Conservation (phyloP, 1,140 invertebrate species). For the Wiebesia pumilae region DNA sequence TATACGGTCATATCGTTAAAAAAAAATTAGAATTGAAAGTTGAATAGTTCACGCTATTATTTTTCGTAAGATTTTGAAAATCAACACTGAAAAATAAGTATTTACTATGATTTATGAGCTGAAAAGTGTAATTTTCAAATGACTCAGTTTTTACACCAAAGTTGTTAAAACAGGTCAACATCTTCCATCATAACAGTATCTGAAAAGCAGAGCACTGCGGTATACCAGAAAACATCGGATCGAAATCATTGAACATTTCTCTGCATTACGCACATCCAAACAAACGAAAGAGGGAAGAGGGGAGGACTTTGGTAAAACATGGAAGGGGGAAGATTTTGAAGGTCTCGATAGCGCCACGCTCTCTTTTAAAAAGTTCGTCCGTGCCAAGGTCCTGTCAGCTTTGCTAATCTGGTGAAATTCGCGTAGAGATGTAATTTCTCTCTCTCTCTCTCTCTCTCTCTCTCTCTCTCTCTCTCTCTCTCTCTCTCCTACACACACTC, state of each 20-base stretch:
- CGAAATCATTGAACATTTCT: background rate
- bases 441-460: background rate
- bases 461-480: background rate
- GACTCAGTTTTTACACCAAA: background rate
- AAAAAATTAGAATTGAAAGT: no score
- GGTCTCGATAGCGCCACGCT: background rate
- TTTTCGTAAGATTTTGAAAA: background rate
- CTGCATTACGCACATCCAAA: background rate
- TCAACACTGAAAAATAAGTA: background rate
- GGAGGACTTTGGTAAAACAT: background rate
- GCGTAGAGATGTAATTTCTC: background rate
- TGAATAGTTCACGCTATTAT: no score
- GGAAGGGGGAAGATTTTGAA: background rate
- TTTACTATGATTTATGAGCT: background rate
- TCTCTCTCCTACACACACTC: no score
- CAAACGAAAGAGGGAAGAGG: background rate
- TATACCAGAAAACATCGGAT: background rate
- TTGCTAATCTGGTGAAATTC: background rate
- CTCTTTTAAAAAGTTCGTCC: background rate
- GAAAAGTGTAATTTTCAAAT: background rate
- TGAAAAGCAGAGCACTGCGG: background rate
- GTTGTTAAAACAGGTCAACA: background rate
- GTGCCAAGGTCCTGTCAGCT: constrained; percentile 5
- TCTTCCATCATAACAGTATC: background rate
- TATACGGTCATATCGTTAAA: no score